Base-by-base conservation (phyloP, 2,797 vertebrate species). In the Pangasius larnaudii region DNA sequence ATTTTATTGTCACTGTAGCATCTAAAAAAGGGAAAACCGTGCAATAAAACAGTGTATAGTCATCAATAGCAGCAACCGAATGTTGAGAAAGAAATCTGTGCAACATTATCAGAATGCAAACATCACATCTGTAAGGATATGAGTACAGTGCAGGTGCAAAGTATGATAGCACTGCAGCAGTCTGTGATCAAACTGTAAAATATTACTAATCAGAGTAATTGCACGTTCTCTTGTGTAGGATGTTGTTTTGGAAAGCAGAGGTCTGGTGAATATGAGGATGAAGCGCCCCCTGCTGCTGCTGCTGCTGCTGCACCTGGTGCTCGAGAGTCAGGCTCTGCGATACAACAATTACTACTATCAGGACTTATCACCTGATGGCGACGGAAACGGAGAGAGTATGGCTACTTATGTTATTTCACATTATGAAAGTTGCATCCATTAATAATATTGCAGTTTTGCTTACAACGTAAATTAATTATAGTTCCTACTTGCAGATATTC, bases 291-390 rank as follows among this genome's bases (percentile, higher is more conserved):
- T 97, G 75, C 91, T 95, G 93, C 2, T 80, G 75, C 93, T 91
- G 87, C 90, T 96, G 87, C 59, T 88, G 13, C 30, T 95, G 87
- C 86, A 7, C 14, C 86, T 93, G 80, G 89, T 93, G 83, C 84
- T 92, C 1, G 74, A 88, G 87, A 2, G 86, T 93, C 30, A 91
- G 89, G 69, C 94, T 93, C 4, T 49, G 67, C 67, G 85, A 0
- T 97, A 96, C 95, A 95, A 93, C 0, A 97, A 97, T 81, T 98
- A 98, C 92, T 97, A 97, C 93, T 98, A 98, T 91, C 96, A 97
- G 87, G 96, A 95, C 71, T 89, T 96, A 75, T 94, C 81, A 84
- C 10, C 94, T 90, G 94, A 95, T 0, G 94, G 96, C 61, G 91
- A 96, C 36, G 94, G 94, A 80, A 94, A 96, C 8, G 94, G 95